Base-by-base conservation (phyloP, 2,888 invertebrate genomes). In the Fragum whitleyi region DNA sequence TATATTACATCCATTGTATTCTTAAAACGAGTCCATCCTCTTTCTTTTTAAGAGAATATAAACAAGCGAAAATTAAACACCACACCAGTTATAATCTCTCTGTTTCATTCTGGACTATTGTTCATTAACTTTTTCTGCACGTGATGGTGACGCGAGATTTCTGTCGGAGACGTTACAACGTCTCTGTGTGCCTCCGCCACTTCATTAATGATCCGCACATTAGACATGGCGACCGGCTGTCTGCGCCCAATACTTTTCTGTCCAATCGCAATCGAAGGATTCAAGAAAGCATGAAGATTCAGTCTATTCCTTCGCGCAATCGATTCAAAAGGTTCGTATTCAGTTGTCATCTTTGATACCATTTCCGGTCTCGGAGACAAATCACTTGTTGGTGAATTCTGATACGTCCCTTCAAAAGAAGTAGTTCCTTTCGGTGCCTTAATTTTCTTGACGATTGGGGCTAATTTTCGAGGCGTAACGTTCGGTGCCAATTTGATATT, bases 271-370 rank as follows among this genome's bases (percentile, higher is more conserved):
- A 67, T 42, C 14, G 79, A 73, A 26, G 73, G 78, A 28, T 78
- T 80, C 32, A 88, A 77, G 62, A 85, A 86, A 21, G 78, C 77
- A 9, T 79, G 79, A 29, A 88, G 55, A 51, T 81, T 87, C 2
- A 90, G 81, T 69, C 87, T 86, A 67, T 91, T 90, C 32, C 90
- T 65, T 42, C 80, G 87, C 16, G 90, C 90, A 47, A 90, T 90
- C 28, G 83, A 77, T 70, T 91, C 90, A 47, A 90, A 88, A 0
- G 88, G 86, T 81, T 91, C 91, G 59, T 90, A 90, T 77, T 90
- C 90, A 1, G 90, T 90, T 74, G 85, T 86, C 81, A 87, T 85
- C 21, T 84, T 80, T 36, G 32, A 36, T 6, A 81, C 76, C 55
- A 90, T 77, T 55, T 81, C 83, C 23, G 83, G 86, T 77, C 81